Evolutionary conservation across 2,888 invertebrate species (phyloP).

Genomic region (Calameuta idolon): DNA sequence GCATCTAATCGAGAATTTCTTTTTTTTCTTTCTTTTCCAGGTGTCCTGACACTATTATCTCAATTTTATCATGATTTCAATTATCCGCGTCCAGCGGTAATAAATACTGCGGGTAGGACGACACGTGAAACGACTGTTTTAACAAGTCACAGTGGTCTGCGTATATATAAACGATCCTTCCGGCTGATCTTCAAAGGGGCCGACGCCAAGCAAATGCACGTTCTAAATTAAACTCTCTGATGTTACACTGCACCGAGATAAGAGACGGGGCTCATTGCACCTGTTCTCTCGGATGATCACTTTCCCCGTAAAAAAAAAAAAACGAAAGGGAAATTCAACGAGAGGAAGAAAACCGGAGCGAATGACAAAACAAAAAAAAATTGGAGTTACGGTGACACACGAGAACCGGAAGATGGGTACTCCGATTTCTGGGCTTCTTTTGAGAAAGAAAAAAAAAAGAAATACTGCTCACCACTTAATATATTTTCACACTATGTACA

Average conservation of each 20-base stretch:
- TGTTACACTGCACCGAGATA: conserved; percentile 25
- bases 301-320: neutral
- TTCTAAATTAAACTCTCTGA: conserved; percentile 37
- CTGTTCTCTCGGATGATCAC: conserved; percentile 19
- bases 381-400: neutral
- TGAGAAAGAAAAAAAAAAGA: neutral
- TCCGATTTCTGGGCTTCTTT: neutral
- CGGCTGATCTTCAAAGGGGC: conserved; percentile 39
- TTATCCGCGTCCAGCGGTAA: neutral
- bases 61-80: neutral
- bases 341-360: neutral
- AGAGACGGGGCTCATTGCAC: conserved; percentile 24
- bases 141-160: neutral
- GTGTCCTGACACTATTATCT: neutral
- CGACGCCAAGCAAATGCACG: neutral
- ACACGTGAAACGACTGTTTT: neutral
- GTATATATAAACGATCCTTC: conserved; percentile 37
- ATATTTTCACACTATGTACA: neutral
- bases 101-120: neutral
- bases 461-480: neutral
- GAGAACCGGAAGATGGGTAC: neutral
- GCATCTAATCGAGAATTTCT: conserved; percentile 41
- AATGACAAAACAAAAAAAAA: neutral
- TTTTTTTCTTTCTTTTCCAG: neutral
- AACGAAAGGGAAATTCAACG: neutral